Conservation (phyloP, 2,113 vertebrate species). For the Hypomesus transpacificus region DNA sequence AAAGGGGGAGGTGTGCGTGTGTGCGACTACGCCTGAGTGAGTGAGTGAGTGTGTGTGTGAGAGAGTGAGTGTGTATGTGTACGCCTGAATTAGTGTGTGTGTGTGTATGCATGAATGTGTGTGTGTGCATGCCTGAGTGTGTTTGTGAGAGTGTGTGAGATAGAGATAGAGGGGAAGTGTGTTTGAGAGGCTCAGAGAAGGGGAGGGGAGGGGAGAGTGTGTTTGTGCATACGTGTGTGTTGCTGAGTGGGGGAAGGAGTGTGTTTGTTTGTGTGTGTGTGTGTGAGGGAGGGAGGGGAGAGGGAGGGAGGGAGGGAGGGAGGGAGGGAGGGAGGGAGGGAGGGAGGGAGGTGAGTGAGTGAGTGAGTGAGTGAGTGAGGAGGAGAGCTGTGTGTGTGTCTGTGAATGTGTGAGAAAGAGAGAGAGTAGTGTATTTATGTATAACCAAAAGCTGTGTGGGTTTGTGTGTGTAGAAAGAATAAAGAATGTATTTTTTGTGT, state of each 20-base stretch:
- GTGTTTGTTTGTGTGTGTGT: conserved; percentile 50
- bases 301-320: conserved; percentile 26
- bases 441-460: conserved; percentile 39
- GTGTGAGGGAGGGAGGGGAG: conserved; percentile 23
- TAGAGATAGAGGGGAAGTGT: conserved; percentile 64
- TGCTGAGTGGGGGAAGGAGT: conserved; percentile 55
- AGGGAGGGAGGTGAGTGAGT: conserved; percentile 50
- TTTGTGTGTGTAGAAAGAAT: conserved; percentile 34
- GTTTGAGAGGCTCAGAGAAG: conserved; percentile 58
- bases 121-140: conserved; percentile 10
- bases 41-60: conserved; percentile 6
- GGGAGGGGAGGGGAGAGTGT: conserved; percentile 63
- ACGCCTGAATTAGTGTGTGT: conserved; percentile 7
- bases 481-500: conserved; percentile 18
- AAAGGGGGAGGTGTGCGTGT: neutral
- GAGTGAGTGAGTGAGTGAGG: conserved; percentile 28
- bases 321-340: conserved; percentile 50
- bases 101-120: neutral
- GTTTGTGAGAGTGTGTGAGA: conserved; percentile 13
- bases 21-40: conserved; percentile 13
- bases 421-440: conserved; percentile 41
- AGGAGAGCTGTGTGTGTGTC: conserved; percentile 26
- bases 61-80: conserved; percentile 14
- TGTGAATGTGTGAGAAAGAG: conserved; percentile 14
- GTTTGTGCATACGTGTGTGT: conserved; percentile 59